Evolutionary conservation across 2,888 invertebrate species (phyloP), one percentile per base, ranked within the genome.

Genomic region (Deilephila porcellus): DNA sequence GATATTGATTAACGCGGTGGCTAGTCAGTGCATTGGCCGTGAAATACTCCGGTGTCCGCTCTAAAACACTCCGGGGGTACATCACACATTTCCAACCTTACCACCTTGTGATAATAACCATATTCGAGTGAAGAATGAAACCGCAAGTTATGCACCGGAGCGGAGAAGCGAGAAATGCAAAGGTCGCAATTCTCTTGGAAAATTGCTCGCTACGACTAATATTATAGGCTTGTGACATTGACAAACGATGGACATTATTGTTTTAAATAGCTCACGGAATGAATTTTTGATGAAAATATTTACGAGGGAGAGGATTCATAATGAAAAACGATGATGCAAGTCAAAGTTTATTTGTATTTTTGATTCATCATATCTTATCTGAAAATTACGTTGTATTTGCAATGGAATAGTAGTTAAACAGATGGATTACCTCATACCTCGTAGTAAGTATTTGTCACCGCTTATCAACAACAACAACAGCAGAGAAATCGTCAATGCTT

Each of bases 171-270:
- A 82, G 82, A 85, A 86, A 85, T 84, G 83, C 80, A 86, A 85
- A 87, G 85, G 86, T 82, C 81, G 78, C 83, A 85, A 81, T 78
- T 76, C 84, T 83, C 80, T 85, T 81, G 86, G 86, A 88, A 88
- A 88, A 87, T 88, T 84, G 81, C 79, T 78, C 70, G 74, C 72
- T 71, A 74, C 71, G 71, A 71, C 74, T 74, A 77, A 79, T 83
- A 84, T 82, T 80, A 83, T 78, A 77, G 67, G 76, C 72, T 63
- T 70, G 75, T 64, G 79, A 78, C 78, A 73, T 78, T 83, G 78
- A 79, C 74, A 77, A 80, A 81, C 76, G 75, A 63, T 29, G 14
- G 19, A n/a, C 60, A 62, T 17, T 56, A n/a, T 56, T 75, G 73
- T 74, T 74, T 62, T 14, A 45, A 14, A 3, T 45, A 45, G 14